phyloP scores from a whole-genome alignment of 2,888 invertebrate genomes.

The Linyphia triangularis region DNA sequence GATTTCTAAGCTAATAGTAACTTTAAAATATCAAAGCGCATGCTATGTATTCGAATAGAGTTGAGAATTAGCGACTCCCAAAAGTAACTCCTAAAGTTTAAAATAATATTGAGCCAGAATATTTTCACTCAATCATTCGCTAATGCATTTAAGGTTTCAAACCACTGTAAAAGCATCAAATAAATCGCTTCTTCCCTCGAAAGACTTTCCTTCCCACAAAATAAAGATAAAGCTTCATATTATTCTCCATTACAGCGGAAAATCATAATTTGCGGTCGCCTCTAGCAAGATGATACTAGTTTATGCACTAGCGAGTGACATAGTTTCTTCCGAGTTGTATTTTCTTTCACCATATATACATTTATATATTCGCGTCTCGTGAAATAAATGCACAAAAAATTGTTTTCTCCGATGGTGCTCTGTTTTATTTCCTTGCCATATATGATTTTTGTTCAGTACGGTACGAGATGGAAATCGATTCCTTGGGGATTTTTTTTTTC shows the following conservation, averaged over 20 bases:
- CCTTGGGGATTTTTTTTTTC: conserved; percentile 25
- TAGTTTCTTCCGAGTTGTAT: conserved; percentile 23
- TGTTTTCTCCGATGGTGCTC: conserved; percentile 5
- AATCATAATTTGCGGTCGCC: not conserved
- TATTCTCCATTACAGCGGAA: conserved; percentile 7
- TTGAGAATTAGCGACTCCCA: too few relatives aligned
- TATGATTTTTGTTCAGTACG: conserved; percentile 39
- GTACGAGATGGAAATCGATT: conserved; percentile 27
- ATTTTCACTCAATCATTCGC: too few relatives aligned
- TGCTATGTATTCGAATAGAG: too few relatives aligned
- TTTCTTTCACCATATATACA: conserved; percentile 16
- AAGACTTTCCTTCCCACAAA: not conserved
- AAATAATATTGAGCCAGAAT: too few relatives aligned
- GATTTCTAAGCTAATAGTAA: too few relatives aligned
- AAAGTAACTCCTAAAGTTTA: too few relatives aligned
- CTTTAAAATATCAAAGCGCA: too few relatives aligned
- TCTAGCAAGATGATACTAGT: conserved; percentile 27
- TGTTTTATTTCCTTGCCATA: conserved; percentile 29
- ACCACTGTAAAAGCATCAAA: too few relatives aligned
- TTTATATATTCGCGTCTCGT: conserved; percentile 31
- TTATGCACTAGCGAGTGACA: conserved; percentile 41
- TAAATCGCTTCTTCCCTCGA: not conserved
- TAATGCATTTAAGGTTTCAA: too few relatives aligned
- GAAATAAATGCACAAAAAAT: conserved; percentile 6
- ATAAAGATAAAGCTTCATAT: conserved; percentile 1